phyloP scores from a whole-genome alignment of 2,888 invertebrate species.

The Tortrix viridana region DNA sequence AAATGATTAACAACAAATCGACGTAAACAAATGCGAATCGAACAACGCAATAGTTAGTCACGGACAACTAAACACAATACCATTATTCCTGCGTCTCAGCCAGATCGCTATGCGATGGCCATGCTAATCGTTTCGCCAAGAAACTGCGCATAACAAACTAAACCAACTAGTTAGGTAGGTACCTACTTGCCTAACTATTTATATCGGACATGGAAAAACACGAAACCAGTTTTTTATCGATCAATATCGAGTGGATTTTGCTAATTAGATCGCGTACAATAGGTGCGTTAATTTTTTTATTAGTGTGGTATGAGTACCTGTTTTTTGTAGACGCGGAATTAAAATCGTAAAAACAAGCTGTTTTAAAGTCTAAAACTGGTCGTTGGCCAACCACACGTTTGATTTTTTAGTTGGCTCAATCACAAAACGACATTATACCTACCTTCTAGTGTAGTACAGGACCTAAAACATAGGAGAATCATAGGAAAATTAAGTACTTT shows the following conservation, averaged over 20 bases:
- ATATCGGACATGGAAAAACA: conserved; percentile 16
- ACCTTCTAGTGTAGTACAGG: too few species aligned
- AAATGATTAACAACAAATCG: conserved; percentile 4
- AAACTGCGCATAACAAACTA: conserved; percentile 18
- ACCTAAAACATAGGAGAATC: too few species aligned
- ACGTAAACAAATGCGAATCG: conserved; percentile 26
- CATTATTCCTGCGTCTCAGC: conserved; percentile 42
- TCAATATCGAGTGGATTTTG: background rate
- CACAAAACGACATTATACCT: too few species aligned
- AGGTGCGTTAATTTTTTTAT: background rate
- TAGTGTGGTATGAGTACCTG: background rate
- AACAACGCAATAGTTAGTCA: conserved; percentile 30
- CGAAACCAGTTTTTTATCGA: conserved; percentile 20
- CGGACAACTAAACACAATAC: conserved; percentile 22
- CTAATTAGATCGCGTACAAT: conserved; percentile 5
- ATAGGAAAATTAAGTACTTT: too few species aligned
- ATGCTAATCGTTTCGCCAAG: conserved; percentile 31
- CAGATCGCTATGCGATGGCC: conserved; percentile 31
- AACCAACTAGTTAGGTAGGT: conserved; percentile 5
- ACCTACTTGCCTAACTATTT: background rate
- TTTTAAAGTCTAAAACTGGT: too few species aligned
- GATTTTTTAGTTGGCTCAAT: too few species aligned
- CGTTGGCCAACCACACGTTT: too few species aligned
- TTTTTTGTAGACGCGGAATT: too few species aligned
- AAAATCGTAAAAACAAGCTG: too few species aligned